Conservation (phyloP, 2,113 vertebrate genomes). For the Pao palembangensis region DNA sequence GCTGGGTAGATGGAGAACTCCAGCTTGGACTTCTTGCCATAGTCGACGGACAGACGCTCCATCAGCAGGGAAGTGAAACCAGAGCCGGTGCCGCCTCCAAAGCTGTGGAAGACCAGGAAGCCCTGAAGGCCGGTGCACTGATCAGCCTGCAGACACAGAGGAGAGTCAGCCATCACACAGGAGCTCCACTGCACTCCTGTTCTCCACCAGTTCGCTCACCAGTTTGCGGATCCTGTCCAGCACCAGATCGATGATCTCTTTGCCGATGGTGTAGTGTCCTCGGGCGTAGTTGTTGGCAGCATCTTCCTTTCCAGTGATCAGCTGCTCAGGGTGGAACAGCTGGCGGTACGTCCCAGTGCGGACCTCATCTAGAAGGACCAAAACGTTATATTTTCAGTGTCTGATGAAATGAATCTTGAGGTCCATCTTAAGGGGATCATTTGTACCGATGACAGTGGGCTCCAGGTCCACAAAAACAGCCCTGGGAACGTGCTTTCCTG, state of each 20-base stretch:
- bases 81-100: slow-evolving; percentile 59
- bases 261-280: slow-evolving; percentile 86
- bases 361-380: slow-evolving; percentile 39
- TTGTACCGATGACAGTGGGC: too few relatives aligned
- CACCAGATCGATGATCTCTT: slow-evolving; percentile 84
- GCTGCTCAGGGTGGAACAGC: slow-evolving; percentile 79
- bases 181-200: too few relatives aligned
- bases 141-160: too few relatives aligned
- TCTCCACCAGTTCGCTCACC: too few relatives aligned
- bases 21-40: slow-evolving; percentile 85
- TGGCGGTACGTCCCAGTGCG: slow-evolving; percentile 72
- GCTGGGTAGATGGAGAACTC: slow-evolving; percentile 82
- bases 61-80: slow-evolving; percentile 85
- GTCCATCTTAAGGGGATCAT: too few relatives aligned
- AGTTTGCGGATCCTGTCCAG: slow-evolving; percentile 81
- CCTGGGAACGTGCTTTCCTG: too few relatives aligned
- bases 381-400: too few relatives aligned
- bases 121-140: slow-evolving; percentile 59
- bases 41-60: slow-evolving; percentile 90
- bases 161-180: too few relatives aligned
- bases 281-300: slow-evolving; percentile 77
- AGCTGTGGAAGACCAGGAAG: slow-evolving; percentile 44
- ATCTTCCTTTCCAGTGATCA: slow-evolving; percentile 77
- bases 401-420: too few relatives aligned
- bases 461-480: too few relatives aligned